These are phyloP conservation scores for Herminia tarsipennalis DNA, from an alignment of 2,888 invertebrate genomes.

Conservation along the genomic window DNA sequence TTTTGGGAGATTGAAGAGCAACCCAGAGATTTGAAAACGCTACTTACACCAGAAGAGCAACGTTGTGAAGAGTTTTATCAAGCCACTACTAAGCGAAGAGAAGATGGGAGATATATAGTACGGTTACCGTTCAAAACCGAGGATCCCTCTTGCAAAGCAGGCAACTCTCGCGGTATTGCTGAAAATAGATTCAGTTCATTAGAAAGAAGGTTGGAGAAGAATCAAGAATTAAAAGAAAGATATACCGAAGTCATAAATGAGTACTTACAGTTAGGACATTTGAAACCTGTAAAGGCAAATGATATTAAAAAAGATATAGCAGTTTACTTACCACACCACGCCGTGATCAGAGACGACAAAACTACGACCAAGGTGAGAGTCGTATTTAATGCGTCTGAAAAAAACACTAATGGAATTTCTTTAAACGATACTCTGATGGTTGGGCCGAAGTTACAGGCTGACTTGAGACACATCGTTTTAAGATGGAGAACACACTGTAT, in stretches of 20 bases:
- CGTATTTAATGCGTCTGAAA: conserved; percentile 25
- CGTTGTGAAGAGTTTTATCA: no score
- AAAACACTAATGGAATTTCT: conserved; percentile 22
- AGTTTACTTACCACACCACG: conserved; percentile 46
- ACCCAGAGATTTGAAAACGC: no score
- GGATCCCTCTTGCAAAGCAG: conserved; percentile 11
- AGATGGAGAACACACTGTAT: no score
- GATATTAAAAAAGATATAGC: conserved; percentile 19
- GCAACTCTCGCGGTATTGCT: conserved; percentile 29
- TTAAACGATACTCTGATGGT: no score
- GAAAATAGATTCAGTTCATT: conserved; percentile 21
- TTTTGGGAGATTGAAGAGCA: no score
- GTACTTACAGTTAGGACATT: conserved; percentile 28
- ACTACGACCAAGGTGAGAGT: conserved; percentile 34
- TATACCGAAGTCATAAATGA: conserved; percentile 35
- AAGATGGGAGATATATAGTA: no score
- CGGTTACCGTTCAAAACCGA: conserved; percentile 28
- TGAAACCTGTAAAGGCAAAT: conserved; percentile 33
- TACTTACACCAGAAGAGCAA: no score
- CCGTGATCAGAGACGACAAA: conserved; percentile 38
- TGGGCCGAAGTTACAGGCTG: conserved; percentile 29
- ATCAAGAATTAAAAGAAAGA: conserved; percentile 14
- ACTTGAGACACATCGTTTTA: no score
- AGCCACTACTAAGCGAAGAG: no score
- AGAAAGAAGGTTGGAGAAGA: conserved; percentile 24